Conservation (phyloP, 2,113 vertebrate species). For the Trachemys scripta region DNA sequence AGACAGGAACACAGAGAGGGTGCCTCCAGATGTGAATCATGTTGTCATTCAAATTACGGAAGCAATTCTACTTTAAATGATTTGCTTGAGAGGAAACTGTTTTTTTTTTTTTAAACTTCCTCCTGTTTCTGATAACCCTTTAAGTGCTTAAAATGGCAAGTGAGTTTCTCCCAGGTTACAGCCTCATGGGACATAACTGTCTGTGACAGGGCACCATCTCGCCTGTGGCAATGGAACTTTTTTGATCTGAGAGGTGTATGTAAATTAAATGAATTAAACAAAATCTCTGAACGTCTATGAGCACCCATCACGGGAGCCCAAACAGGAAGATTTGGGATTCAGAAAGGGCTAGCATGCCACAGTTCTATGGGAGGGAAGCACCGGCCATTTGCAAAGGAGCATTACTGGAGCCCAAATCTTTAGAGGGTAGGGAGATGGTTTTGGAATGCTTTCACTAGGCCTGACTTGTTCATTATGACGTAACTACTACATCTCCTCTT, state of each 20-base stretch:
- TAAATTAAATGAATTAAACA: background rate
- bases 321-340: background rate
- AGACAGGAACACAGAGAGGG: background rate
- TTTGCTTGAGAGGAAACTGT: background rate
- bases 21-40: background rate
- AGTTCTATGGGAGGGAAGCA: accelerated
- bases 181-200: background rate
- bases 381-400: background rate
- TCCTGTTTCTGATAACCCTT: background rate
- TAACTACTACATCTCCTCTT: background rate
- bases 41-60: background rate
- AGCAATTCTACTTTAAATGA: background rate
- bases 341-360: accelerated
- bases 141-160: background rate
- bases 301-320: accelerated
- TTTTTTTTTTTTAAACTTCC: background rate
- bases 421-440: background rate
- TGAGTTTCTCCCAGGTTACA: background rate
- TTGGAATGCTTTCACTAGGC: background rate
- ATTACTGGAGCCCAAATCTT: background rate
- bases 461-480: background rate
- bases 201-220: background rate
- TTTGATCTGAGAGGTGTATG: background rate
- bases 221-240: background rate
- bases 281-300: background rate